Conservation (phyloP, 2,888 invertebrate genomes). For the Lithophane socia region DNA sequence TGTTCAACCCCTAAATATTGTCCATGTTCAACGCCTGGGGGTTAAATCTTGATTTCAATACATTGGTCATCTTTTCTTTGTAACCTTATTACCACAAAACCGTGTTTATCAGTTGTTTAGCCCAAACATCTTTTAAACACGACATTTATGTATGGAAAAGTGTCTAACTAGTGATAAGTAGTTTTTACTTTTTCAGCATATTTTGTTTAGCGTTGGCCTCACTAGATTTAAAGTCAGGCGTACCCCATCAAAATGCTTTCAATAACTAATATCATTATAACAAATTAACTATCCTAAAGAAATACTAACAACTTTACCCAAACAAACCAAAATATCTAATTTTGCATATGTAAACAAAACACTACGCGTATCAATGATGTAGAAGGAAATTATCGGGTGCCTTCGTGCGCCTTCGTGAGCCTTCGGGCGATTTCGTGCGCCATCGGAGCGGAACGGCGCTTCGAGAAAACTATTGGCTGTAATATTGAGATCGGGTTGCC, state of each 20-base stretch:
- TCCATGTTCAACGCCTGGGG: too few relatives aligned
- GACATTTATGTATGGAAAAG: too few relatives aligned
- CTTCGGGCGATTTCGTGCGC: slow-evolving; percentile 63
- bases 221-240: background rate
- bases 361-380: background rate
- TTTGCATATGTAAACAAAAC: slow-evolving; percentile 30
- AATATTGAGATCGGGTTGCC: slow-evolving; percentile 36
- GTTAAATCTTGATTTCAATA: too few relatives aligned
- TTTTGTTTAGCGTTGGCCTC: background rate
- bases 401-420: slow-evolving; percentile 44
- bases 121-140: too few relatives aligned
- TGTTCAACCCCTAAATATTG: too few relatives aligned
- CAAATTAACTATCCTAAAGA: background rate
- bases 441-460: slow-evolving; percentile 57
- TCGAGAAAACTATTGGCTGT: slow-evolving; percentile 51
- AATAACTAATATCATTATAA: background rate
- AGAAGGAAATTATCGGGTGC: slow-evolving; percentile 31
- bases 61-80: too few relatives aligned
- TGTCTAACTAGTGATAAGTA: background rate
- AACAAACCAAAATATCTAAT: slow-evolving; percentile 17
- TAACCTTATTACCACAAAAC: too few relatives aligned
- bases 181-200: background rate
- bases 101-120: too few relatives aligned
- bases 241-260: background rate
- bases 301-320: slow-evolving; percentile 8